phyloP scores from a whole-genome alignment of 2,888 invertebrate genomes.

The Eupithecia pulchellata region DNA sequence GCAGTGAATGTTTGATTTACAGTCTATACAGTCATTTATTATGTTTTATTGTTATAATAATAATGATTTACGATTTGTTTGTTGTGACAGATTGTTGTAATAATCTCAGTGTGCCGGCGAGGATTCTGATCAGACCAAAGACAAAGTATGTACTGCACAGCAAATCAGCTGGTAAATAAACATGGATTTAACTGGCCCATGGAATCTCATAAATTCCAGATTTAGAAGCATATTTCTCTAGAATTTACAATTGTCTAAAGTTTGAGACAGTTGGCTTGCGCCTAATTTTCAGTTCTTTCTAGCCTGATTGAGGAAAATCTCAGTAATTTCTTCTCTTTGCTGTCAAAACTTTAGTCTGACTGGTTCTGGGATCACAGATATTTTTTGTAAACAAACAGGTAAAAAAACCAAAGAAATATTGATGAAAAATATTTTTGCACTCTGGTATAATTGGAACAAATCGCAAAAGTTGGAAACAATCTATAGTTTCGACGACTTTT shows the following conservation, averaged over 20 bases:
- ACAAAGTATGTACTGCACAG: background rate
- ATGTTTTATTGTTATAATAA: background rate
- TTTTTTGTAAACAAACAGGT: background rate
- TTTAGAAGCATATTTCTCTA: background rate
- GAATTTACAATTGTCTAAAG: background rate
- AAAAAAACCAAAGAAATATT: background rate
- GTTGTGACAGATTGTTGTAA: background rate
- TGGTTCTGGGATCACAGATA: background rate
- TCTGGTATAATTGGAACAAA: background rate
- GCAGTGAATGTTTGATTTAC: background rate
- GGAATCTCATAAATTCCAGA: background rate
- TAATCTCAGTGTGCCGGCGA: background rate
- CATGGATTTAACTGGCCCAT: background rate
- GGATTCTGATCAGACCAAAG: background rate
- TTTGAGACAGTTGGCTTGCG: background rate
- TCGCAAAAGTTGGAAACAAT: background rate
- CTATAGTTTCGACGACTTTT: background rate
- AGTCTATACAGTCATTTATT: slow-evolving; percentile 1
- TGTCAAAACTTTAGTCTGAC: background rate
- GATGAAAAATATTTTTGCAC: background rate
- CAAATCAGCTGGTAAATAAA: background rate
- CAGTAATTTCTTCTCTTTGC: background rate
- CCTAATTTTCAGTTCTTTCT: background rate
- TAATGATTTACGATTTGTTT: background rate
- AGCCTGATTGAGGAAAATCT: background rate